These are phyloP conservation scores for Deroplatys truncata DNA, from an alignment of 2,888 invertebrate species.

Conservation along the genomic window DNA sequence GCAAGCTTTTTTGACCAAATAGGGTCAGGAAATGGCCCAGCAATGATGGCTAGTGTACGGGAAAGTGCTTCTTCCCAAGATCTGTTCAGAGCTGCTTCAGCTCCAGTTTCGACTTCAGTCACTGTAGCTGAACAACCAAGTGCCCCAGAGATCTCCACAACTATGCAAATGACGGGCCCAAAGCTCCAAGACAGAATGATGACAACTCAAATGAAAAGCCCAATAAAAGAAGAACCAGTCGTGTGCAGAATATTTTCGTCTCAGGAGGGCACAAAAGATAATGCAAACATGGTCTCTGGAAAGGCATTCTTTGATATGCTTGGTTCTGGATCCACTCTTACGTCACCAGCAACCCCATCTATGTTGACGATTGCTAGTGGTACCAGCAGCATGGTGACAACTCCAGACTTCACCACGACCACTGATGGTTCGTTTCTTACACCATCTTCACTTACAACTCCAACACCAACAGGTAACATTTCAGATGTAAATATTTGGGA, in stretches of 20 bases:
- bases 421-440: conserved; percentile 25
- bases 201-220: conserved; percentile 18
- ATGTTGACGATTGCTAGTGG: conserved; percentile 23
- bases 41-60: conserved; percentile 37
- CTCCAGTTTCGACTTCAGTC: background rate
- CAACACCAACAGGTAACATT: conserved; percentile 25
- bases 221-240: conserved; percentile 43
- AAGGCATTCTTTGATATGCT: conserved; percentile 49
- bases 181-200: conserved; percentile 21
- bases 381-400: conserved; percentile 27
- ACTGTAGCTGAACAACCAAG: conserved; percentile 7
- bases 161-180: background rate
- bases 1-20: conserved; percentile 38
- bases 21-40: conserved; percentile 33
- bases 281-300: conserved; percentile 34
- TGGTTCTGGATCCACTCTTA: conserved; percentile 34
- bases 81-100: conserved; percentile 28
- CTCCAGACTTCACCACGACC: conserved; percentile 29
- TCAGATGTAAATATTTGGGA: too few species aligned
- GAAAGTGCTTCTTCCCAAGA: conserved; percentile 35
- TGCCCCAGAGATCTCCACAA: background rate
- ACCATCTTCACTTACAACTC: conserved; percentile 18
- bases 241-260: conserved; percentile 48
- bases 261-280: conserved; percentile 37
- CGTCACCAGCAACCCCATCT: conserved; percentile 38